Percentiles rank a stretch among this genome's conserved stretches.
These are phyloP conservation scores for Chloroceryle aenea DNA, from an alignment of 2,113 vertebrate species.

Conservation along the genomic window DNA sequence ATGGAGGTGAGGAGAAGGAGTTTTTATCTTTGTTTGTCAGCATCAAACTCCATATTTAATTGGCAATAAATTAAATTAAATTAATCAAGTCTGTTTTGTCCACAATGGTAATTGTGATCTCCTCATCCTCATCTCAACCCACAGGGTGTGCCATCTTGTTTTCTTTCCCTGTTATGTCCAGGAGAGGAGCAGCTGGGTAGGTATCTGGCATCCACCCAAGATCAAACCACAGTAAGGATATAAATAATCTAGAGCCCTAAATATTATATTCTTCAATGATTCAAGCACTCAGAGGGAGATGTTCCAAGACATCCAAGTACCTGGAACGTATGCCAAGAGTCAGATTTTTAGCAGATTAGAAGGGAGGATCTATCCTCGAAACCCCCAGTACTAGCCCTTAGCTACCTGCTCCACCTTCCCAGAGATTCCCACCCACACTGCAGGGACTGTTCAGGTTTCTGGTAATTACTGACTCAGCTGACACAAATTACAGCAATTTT, in stretches of 20 bases:
- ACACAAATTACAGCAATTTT: not conserved
- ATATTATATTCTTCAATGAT: not conserved
- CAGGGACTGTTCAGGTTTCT: not conserved
- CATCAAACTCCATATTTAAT: not conserved
- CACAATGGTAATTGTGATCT: not conserved
- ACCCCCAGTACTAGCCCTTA: not conserved
- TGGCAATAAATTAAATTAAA: not conserved
- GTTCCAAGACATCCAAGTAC: not conserved
- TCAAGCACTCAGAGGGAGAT: not conserved
- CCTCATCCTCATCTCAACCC: not conserved
- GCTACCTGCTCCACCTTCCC: not conserved
- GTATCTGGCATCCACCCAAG: not conserved
- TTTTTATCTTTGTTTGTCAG: not conserved
- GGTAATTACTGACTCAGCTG: not conserved
- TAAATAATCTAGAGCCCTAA: not conserved
- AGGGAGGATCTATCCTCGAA: not conserved
- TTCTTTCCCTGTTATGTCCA: not conserved
- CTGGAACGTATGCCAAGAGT: not conserved
- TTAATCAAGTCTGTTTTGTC: not conserved
- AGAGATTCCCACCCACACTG: not conserved
- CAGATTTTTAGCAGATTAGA: not conserved
- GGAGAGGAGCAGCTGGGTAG: not conserved
- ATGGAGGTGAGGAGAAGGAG: not conserved
- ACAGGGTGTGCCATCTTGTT: not conserved
- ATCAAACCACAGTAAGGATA: not conserved